Percentiles rank a stretch among this genome's conserved stretches.
phyloP scores from a whole-genome alignment of 2,797 vertebrate species.

The Linurgus olivaceus region DNA sequence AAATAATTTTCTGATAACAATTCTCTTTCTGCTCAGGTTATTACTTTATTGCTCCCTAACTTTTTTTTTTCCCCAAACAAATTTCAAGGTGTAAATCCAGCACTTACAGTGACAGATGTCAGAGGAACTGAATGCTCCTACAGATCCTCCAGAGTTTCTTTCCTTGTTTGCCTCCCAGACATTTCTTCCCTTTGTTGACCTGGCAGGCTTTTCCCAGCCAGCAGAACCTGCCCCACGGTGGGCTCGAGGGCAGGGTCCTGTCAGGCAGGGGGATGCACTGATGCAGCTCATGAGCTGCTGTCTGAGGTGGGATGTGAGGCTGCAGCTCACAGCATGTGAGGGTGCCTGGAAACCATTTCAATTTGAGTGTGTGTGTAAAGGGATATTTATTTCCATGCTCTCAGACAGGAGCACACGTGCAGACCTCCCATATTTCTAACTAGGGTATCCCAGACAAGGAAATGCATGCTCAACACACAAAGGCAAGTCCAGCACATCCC shows the following conservation, averaged over 20 bases:
- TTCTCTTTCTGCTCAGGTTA: background rate
- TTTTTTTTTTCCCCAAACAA: background rate
- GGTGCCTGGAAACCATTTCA: background rate
- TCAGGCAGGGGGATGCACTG: fast-evolving
- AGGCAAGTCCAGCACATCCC: background rate
- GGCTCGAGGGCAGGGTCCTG: fast-evolving
- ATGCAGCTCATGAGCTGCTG: background rate
- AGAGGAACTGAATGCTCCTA: background rate
- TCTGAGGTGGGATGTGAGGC: background rate
- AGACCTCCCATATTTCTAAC: background rate
- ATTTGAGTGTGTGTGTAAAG: background rate
- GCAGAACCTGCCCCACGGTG: fast-evolving
- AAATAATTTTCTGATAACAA: slow-evolving; percentile 13
- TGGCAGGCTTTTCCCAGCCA: background rate
- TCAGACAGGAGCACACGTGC: fast-evolving
- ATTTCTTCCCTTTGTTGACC: background rate
- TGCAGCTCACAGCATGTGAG: background rate
- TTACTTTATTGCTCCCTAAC: background rate
- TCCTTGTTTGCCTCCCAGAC: background rate
- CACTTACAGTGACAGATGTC: background rate
- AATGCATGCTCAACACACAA: background rate
- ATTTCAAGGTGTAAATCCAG: background rate
- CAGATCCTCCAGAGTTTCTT: background rate
- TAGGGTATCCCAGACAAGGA: background rate
- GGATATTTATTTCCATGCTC: background rate